Evolutionary conservation across 2,113 vertebrate species (phyloP).

Genomic region (Maccullochella peelii): DNA sequence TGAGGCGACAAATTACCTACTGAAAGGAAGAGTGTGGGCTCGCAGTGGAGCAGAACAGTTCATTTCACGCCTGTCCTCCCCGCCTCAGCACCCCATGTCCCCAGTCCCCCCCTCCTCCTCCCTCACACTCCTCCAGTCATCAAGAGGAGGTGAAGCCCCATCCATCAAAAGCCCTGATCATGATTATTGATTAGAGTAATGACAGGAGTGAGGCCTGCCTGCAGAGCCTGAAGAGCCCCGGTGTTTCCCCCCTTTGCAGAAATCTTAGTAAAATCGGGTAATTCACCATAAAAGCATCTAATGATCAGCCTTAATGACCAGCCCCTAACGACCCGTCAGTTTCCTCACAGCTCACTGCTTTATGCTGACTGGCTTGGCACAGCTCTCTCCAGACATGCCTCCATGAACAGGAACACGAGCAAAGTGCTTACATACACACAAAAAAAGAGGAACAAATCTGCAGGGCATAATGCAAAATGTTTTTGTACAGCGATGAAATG

Average conservation of each 20-base stretch:
- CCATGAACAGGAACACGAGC: constrained; percentile 65
- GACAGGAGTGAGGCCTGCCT: constrained; percentile 33
- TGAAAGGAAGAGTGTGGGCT: constrained; percentile 93
- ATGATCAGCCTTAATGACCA: constrained; percentile 81
- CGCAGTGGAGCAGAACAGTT: constrained; percentile 98
- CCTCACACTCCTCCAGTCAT: constrained; percentile 57
- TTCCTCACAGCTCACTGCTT: constrained; percentile 71
- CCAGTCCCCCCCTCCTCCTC: constrained; percentile 28
- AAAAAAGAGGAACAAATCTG: constrained; percentile 53
- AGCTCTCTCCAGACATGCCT: constrained; percentile 66
- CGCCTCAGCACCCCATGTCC: constrained; percentile 83
- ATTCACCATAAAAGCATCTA: constrained; percentile 79
- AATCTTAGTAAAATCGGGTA: constrained; percentile 62
- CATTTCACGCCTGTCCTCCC: constrained; percentile 99
- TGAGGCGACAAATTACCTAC: constrained; percentile 92
- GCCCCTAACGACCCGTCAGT: constrained; percentile 74
- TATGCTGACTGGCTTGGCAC: constrained; percentile 73
- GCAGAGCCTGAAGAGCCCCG: constrained; percentile 21
- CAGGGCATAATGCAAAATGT: constrained; percentile 24
- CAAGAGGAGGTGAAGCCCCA: constrained; percentile 74
- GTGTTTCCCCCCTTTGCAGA: constrained; percentile 43
- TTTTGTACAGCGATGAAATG: constrained; percentile 25
- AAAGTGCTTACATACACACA: constrained; percentile 74
- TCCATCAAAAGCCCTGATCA: constrained; percentile 86
- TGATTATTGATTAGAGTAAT: constrained; percentile 77